Evolutionary conservation across 2,888 invertebrate genomes (phyloP).

Genomic region (Allophyes oxyacanthae): DNA sequence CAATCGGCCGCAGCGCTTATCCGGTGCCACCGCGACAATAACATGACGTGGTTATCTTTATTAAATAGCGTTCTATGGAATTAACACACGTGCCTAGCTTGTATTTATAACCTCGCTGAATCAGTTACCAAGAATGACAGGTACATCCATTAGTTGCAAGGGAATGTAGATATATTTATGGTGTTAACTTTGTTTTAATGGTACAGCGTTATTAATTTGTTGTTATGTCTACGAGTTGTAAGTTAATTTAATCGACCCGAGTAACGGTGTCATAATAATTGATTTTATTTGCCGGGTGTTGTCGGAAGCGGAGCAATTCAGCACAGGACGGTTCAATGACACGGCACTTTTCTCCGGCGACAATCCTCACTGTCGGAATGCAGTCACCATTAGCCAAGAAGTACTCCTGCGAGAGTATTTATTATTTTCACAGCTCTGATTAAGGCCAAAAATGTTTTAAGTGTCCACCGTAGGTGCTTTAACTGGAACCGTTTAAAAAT

Average conservation of each 20-base stretch:
- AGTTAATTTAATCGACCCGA: slow-evolving; percentile 36
- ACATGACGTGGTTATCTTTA: slow-evolving; percentile 87
- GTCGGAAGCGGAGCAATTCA: slow-evolving; percentile 78
- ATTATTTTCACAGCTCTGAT: slow-evolving; percentile 61
- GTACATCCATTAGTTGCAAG: slow-evolving; percentile 57
- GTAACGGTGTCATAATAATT: slow-evolving; percentile 72
- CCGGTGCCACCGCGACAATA: slow-evolving; percentile 86
- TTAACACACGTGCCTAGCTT: slow-evolving; percentile 81
- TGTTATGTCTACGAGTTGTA: slow-evolving; percentile 18
- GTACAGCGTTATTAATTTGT: slow-evolving; percentile 18
- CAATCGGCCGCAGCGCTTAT: slow-evolving; percentile 86
- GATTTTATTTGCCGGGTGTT: slow-evolving; percentile 77
- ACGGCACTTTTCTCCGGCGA: slow-evolving; percentile 70
- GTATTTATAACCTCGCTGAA: slow-evolving; percentile 80
- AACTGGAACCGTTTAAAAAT: slow-evolving; percentile 30
- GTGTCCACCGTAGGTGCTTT: slow-evolving; percentile 18
- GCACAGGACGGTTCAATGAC: slow-evolving; percentile 82
- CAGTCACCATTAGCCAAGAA: slow-evolving; percentile 68
- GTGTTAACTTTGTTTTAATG: slow-evolving; percentile 48
- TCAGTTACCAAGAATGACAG: slow-evolving; percentile 73
- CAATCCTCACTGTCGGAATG: slow-evolving; percentile 75
- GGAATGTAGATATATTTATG: slow-evolving; percentile 55
- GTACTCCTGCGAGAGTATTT: slow-evolving; percentile 53
- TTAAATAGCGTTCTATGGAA: slow-evolving; percentile 84
- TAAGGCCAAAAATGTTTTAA: slow-evolving; percentile 51